Evolutionary conservation across 2,113 vertebrate species (phyloP), one percentile per base, ranked within the genome.

Genomic region (Dinomys branickii): DNA sequence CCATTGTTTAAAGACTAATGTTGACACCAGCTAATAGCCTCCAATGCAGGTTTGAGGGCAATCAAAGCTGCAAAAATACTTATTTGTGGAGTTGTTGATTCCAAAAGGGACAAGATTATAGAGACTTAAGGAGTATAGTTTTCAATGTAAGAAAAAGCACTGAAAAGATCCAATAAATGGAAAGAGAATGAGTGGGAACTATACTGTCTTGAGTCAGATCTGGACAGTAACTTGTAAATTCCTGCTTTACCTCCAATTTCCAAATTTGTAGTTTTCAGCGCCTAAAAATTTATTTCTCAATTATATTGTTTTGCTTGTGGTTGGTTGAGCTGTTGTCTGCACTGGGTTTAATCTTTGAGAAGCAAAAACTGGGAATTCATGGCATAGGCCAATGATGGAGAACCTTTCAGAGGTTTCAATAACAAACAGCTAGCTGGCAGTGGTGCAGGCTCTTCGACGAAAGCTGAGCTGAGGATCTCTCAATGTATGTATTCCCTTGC

Each of bases 51-150:
- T 85, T 63, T 85, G 82, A 78, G 85, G 58, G 82, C 30, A 90
- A 61, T 16, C 69, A 41, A 90, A 84, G 61, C 65, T 30, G 44
- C 44, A 89, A 87, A 80, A 85, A 82, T 73, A 83, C 61, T 67
- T 75, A 28, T 41, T 92, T 87, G 38, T 84, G 61, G 84, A 63
- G 63, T 10, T 82, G 67, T 84, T 81, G 20, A 88, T 47, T 90
- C 50, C 26, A 87, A 90, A 84, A 89, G 44, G 69, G 10, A 87
- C 73, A 35, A 35, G 19, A 77, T 81, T 75, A 83, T 28, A 80
- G 84, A 97, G 47, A 94, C n/a, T 87, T 77, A 89, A 84, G 86
- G 24, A 80, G 87, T 75, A 20, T 20, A 91, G 52, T 50, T 54
- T 86, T 50, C 41, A 77, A 85, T 56, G 71, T 88, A 83, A 88